phyloP scores from a whole-genome alignment of 2,113 vertebrate species.

The Esox niger region DNA sequence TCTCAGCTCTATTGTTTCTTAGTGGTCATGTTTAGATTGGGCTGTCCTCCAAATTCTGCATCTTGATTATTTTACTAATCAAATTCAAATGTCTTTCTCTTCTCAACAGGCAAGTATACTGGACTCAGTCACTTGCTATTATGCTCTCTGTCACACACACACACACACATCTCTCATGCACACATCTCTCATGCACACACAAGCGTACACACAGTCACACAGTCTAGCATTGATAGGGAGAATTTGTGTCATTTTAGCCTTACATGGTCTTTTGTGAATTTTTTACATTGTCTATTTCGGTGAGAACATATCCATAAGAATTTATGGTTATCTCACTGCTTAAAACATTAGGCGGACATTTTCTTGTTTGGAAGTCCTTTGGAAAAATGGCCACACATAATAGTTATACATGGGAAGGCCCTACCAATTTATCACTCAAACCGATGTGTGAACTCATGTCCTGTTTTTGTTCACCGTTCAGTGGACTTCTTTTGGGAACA shows the following conservation, averaged over 20 bases:
- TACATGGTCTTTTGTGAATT: constrained; percentile 54
- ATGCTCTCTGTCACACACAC: not conserved
- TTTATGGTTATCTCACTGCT: constrained; percentile 39
- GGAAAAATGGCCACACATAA: too few relatives aligned
- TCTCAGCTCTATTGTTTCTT: not conserved
- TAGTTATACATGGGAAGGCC: constrained; percentile 24
- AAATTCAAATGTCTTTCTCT: constrained; percentile 11
- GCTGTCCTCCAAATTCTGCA: not conserved
- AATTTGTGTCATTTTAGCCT: constrained; percentile 44
- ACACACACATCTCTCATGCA: too few relatives aligned
- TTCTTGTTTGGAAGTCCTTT: too few relatives aligned
- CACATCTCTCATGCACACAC: not conserved
- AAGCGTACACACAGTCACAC: constrained; percentile 1
- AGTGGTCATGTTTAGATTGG: constrained; percentile 9
- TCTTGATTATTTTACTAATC: constrained; percentile 7
- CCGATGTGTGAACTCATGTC: not conserved
- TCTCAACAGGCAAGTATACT: not conserved
- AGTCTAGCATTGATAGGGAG: not conserved
- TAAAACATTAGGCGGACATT: constrained; percentile 29
- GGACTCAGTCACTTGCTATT: constrained; percentile 2
- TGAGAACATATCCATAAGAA: constrained; percentile 35
- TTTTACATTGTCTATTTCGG: constrained; percentile 25
- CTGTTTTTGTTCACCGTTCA: not conserved
- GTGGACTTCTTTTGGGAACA: not conserved
- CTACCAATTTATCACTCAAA: not conserved